Evolutionary conservation across 2,113 vertebrate species (phyloP).

Genomic region (Hemiscyllium ocellatum): DNA sequence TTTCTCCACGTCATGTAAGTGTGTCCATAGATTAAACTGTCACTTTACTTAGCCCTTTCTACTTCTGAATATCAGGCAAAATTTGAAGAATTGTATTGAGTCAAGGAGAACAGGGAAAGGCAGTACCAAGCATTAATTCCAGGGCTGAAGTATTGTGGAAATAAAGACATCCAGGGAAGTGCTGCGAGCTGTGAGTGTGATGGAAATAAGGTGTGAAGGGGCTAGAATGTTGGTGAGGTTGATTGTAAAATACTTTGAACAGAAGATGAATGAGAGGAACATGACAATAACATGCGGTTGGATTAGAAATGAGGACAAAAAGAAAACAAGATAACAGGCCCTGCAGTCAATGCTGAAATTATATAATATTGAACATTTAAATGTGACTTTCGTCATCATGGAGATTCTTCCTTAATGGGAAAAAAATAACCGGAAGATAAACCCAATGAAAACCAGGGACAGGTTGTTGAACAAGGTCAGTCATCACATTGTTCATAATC

Average conservation of each 20-base stretch:
- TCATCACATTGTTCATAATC: neutral
- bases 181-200: conserved; percentile 59
- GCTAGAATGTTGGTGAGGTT: conserved; percentile 71
- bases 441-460: neutral
- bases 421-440: neutral
- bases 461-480: neutral
- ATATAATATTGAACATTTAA: neutral
- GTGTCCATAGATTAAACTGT: conserved; percentile 10
- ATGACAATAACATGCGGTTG: conserved; percentile 80
- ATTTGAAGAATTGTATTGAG: neutral
- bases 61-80: neutral
- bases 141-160: conserved; percentile 44
- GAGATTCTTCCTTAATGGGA: neutral
- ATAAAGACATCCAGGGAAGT: conserved; percentile 68
- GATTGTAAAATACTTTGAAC: conserved; percentile 66
- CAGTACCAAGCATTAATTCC: neutral
- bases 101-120: neutral
- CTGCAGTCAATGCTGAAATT: neutral
- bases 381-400: conserved; percentile 14
- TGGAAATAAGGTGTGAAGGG: conserved; percentile 71
- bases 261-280: conserved; percentile 70
- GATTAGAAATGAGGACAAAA: conserved; percentile 61
- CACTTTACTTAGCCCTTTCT: neutral
- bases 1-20: neutral
- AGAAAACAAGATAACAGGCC: neutral